Evolutionary conservation across 2,113 vertebrate genomes (phyloP), one percentile per base, ranked within the genome.

Genomic region (Silurus meridionalis): DNA sequence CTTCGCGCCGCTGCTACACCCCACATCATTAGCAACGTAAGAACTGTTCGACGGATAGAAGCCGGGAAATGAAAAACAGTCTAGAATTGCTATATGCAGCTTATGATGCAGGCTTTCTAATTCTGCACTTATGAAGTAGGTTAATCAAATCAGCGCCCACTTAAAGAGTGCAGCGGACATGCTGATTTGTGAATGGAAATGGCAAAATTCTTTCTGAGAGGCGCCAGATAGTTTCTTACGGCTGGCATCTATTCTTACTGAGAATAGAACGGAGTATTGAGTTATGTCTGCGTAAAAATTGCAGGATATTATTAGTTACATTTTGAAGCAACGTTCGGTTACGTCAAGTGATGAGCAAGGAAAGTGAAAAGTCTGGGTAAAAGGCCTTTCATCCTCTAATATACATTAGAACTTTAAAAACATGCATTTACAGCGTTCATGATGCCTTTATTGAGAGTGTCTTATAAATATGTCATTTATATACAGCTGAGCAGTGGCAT

Each of bases 41-140:
- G 48, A 17, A 58, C 61, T 37, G n/a, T 86, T 74, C 48, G 8
- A 85, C 21, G 58, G 25, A 80, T 84, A 60, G 19, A 84, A 67
- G 71, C 48, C 28, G 66, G 37, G 78, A 81, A 72, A 83, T 80
- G 66, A 66, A 85, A 58, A 85, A 61, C 82, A 81, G 60, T 58
- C 50, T 61, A 74, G 48, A 55, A 17, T 53, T 78, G 81, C 80
- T 79, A 64, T 66, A 25, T 75, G n/a, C 9, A 50, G 61, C 74
- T 28, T 21, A 66, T 85, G 74, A 85, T 19, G 61, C 19, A 53
- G 48, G n/a, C 72, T 52, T 64, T 64, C 7, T 64, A 85, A 83
- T 83, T 72, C 53, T 7, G 50, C 10, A 37, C 15, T 71, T 19
- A 83, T 71, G 53, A 71, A 85, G 60, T 77, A 85, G 83, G 83